phyloP scores from a whole-genome alignment of 2,113 vertebrate genomes.

The Toxotes chatareus region DNA sequence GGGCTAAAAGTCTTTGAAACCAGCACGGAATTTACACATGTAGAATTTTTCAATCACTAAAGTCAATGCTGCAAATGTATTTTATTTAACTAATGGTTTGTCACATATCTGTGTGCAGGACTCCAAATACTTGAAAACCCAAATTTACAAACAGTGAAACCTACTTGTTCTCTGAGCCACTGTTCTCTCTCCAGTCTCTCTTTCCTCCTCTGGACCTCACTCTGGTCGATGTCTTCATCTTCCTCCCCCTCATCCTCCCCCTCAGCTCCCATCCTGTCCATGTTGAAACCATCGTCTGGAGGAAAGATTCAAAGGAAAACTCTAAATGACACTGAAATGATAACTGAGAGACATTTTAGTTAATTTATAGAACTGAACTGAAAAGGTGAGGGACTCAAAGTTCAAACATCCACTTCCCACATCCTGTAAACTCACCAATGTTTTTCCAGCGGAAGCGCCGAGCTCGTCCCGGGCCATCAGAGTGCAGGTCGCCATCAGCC shows the following conservation, averaged over 20 bases:
- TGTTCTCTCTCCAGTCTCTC: constrained; percentile 93
- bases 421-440: constrained; percentile 83
- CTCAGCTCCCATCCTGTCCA: constrained; percentile 83
- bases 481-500: constrained; percentile 94
- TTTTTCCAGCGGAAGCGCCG: constrained; percentile 97
- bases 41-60: background rate
- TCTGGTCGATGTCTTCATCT: constrained; percentile 88
- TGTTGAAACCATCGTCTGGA: constrained; percentile 77
- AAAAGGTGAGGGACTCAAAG: background rate
- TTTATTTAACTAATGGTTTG: no score
- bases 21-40: background rate
- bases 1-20: background rate
- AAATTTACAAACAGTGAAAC: constrained; percentile 37
- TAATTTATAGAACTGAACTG: background rate
- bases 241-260: constrained; percentile 84
- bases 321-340: background rate
- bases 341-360: background rate
- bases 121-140: background rate
- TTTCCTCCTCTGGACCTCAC: constrained; percentile 91
- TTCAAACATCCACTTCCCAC: background rate
- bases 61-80: background rate
- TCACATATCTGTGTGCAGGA: no score
- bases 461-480: constrained; percentile 92
- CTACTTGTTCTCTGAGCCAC: constrained; percentile 95
- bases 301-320: background rate